Base-by-base conservation (phyloP, 92 coral and sea anemone species). In the Siderastrea radians region DNA sequence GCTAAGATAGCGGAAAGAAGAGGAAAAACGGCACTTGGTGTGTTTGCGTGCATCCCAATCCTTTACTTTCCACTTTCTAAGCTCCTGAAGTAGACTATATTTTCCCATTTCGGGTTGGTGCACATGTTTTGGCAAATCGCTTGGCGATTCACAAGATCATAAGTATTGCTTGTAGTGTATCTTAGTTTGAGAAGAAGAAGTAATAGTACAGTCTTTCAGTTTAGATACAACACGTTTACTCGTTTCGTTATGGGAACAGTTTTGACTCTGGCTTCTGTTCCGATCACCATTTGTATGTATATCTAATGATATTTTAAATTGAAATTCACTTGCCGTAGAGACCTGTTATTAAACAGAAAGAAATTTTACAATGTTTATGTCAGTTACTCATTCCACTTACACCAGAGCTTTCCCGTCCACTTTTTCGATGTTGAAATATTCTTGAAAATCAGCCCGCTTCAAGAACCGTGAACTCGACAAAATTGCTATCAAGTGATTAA, bases 281-380 rank as follows among this genome's bases (percentile, higher is more conserved):
- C 4, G 12, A 7, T 9, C 46, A 2, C 5, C 51, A 3, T 6
- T 38, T 67, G 65, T 76, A 44, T n/a, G 63, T 76, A 26, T 67
- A 17, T 67, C 14, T 67, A 9, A 45, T 67, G 12, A 61, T n/a
- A 61, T 76, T 76, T 76, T 44, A 76, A 44, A 44, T 12, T 57
- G 67, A 43, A 15, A 58, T 43, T 44, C 68, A 57, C 68, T 48
- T 43, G 49, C 3, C 54, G 46, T 74, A 10, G 51, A 75, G 12
- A 44, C 10, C 72, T 67, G 15, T 26, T 3, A 43, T 43, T 44
- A 76, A 76, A 57, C 50, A 76, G 80, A 76, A 76, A 76, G 26
- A 76, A 49, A 17, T 76, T 76, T 76, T 76, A 58, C 65, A 58
- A 15, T 17, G 15, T 52, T 76, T 58, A 38, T 75, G 50, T 7